Evolutionary conservation across 2,113 vertebrate genomes (phyloP).

Genomic region (Rissa tridactyla): DNA sequence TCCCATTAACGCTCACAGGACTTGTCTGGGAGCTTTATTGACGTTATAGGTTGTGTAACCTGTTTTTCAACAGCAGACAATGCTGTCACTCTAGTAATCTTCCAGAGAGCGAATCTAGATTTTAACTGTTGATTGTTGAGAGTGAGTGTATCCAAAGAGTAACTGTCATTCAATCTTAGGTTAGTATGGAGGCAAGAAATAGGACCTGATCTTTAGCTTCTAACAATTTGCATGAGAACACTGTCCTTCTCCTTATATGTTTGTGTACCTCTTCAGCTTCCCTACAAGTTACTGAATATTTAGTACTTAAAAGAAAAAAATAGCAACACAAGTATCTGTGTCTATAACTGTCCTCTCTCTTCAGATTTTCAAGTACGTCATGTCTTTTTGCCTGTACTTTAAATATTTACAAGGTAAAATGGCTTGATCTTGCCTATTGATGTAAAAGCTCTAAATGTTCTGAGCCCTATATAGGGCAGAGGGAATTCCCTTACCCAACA

Average conservation of each 20-base stretch:
- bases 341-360: not conserved
- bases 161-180: not conserved
- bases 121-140: not conserved
- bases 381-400: not conserved
- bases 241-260: not conserved
- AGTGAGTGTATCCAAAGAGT: not conserved
- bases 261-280: not conserved
- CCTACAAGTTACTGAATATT: not conserved
- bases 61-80: not conserved
- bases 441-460: slow-evolving; percentile 64
- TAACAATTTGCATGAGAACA: not conserved
- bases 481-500: slow-evolving; percentile 69
- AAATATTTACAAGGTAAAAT: slow-evolving; percentile 50
- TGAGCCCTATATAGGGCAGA: slow-evolving; percentile 55
- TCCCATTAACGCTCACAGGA: not conserved
- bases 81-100: not conserved
- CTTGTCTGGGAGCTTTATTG: not conserved
- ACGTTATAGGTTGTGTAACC: not conserved
- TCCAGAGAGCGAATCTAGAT: not conserved
- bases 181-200: not conserved
- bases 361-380: slow-evolving; percentile 14
- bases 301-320: not conserved
- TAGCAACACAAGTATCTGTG: not conserved
- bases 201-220: not conserved
- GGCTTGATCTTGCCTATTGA: slow-evolving; percentile 30